Conservation (phyloP, 2,797 vertebrate genomes). For the Leontopithecus rosalia region DNA sequence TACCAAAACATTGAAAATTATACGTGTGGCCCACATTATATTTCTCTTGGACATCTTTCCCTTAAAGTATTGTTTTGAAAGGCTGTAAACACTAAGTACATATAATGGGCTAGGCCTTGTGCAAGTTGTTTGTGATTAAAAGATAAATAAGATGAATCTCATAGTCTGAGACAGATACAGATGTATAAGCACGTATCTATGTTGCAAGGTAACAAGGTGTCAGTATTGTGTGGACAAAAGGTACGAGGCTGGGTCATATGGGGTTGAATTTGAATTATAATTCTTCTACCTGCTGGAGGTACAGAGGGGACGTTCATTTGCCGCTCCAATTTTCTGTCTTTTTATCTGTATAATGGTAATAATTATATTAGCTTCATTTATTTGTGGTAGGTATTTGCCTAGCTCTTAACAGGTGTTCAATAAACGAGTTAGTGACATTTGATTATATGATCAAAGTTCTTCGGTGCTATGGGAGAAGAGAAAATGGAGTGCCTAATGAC, state of each 20-base stretch:
- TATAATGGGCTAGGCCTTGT: not conserved
- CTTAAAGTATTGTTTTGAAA: not conserved
- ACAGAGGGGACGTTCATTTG: not conserved
- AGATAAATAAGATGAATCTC: not conserved
- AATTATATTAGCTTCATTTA: not conserved
- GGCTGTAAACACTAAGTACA: not conserved
- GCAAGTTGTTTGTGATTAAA: not conserved
- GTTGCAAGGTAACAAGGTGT: not conserved
- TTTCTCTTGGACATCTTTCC: not conserved
- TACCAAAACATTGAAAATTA: constrained; percentile 36
- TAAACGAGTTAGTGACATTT: not conserved
- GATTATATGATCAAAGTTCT: not conserved
- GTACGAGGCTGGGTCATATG: not conserved
- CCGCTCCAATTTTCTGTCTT: not conserved
- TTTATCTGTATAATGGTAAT: not conserved
- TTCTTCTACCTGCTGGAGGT: not conserved
- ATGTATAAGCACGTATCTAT: not conserved
- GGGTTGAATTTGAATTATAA: not conserved
- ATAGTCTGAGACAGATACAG: not conserved
- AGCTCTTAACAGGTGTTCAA: not conserved
- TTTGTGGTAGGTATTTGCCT: not conserved
- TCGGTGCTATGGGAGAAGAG: not conserved
- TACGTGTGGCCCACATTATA: not conserved
- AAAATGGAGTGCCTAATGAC: not conserved
- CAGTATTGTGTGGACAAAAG: not conserved